Conservation (phyloP, 2,113 vertebrate genomes). For the Galemys pyrenaicus region DNA sequence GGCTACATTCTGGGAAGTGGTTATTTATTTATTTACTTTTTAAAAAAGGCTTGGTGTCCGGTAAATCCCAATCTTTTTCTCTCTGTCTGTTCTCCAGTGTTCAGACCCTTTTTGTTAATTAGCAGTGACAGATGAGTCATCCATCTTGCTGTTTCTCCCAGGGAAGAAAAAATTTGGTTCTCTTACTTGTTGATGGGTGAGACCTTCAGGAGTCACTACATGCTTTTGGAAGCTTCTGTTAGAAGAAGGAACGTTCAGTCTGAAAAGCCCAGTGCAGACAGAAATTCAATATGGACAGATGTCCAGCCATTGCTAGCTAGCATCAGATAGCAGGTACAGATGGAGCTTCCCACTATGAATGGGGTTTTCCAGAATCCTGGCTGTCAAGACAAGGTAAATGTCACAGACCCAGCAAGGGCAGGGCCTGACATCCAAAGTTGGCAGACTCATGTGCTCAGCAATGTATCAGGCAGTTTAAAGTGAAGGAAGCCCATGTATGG, state of each 20-base stretch:
- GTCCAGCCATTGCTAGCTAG: slow-evolving; percentile 16
- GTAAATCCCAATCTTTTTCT: slow-evolving; percentile 11
- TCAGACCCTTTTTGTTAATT: slow-evolving; percentile 47
- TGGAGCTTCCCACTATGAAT: slow-evolving; percentile 48
- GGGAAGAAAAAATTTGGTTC: slow-evolving; percentile 19
- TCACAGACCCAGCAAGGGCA: slow-evolving; percentile 19
- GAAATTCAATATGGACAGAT: neutral
- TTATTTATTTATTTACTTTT: neutral
- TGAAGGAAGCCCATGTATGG: neutral
- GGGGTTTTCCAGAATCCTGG: neutral
- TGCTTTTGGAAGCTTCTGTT: slow-evolving; percentile 40
- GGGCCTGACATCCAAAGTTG: neutral
- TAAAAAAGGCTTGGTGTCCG: neutral
- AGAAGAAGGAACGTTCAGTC: slow-evolving; percentile 17
- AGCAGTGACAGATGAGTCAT: slow-evolving; percentile 54
- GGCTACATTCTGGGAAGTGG: slow-evolving; percentile 26
- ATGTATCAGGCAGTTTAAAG: neutral
- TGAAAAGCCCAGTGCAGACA: slow-evolving; percentile 35
- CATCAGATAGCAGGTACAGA: slow-evolving; percentile 50
- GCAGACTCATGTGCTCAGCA: neutral
- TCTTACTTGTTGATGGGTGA: neutral
- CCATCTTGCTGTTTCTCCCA: slow-evolving; percentile 16
- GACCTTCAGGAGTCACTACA: slow-evolving; percentile 38
- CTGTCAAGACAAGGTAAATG: neutral
- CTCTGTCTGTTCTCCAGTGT: neutral